Evolutionary conservation across 2,888 invertebrate genomes (phyloP), one percentile per base, ranked within the genome.

Genomic region (Apamea monoglypha): DNA sequence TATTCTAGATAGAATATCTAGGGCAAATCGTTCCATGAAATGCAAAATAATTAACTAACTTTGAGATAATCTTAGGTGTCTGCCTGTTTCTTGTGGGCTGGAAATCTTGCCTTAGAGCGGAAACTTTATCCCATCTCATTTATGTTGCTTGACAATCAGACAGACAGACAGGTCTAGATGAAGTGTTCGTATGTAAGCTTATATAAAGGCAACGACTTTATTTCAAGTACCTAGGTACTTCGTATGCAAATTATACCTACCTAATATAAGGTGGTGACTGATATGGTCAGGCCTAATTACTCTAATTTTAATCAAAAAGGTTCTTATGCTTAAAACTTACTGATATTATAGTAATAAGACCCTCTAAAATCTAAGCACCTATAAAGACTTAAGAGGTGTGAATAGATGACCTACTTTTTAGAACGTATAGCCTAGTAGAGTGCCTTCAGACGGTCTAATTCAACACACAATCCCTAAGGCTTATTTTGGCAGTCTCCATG

Each of bases 321-420:
- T 12, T 53, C 25, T 36, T 66, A 56, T 32, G 25, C 36, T 63
- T 68, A 82, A 68, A 81, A 59, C 61, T 47, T 44, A 74, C 32
- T 67, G 50, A 40, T n/a, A 75, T 74, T 32, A 59, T 50, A 66
- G 40, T 74, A 56, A 75, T 73, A 61, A 47, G 29, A 47, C 50
- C 25, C 61, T 76, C 70, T 84, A 81, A 73, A 84, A 83, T 70
- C 53, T 74, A 76, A 76, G 73, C 73, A 73, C 56, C 53, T 76
- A 32, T 59, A 44, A 44, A 50, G 59, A 59, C 59, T 68, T 74
- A 66, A 71, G 61, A 74, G 56, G 50, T 82, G n/a, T 64, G 47
- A 81, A 81, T 75, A 81, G 81, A 53, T 61, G 80, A 80, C 67
- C 81, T 68, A 75, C 75, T 75, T 80, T 29, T 47, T 18, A 5